These are phyloP conservation scores for Amiota mariae DNA, from an alignment of 2,888 invertebrate species.

Conservation along the genomic window DNA sequence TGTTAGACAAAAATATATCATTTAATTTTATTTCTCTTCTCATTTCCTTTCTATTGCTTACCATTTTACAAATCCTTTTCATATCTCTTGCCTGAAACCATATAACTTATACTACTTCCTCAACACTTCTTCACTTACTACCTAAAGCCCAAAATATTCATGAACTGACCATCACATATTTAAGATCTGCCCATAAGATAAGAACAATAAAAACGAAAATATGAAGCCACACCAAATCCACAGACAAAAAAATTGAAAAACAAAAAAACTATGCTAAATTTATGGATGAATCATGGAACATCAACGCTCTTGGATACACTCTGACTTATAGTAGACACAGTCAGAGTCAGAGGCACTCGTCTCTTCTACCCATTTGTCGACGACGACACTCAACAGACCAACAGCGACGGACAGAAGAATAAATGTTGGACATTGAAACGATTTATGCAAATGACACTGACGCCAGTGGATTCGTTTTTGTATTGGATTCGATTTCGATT, in stretches of 20 bases:
- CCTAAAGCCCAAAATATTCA: not conserved
- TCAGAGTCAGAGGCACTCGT: no score
- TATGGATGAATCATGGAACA: constrained; percentile 11
- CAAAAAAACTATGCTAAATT: constrained; percentile 10
- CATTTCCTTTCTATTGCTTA: no score
- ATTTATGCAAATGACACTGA: constrained; percentile 26
- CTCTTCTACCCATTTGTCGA: not conserved
- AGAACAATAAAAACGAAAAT: not conserved
- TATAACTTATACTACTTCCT: no score
- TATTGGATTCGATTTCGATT: not conserved
- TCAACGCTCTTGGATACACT: not conserved
- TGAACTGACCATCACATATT: constrained; percentile 2
- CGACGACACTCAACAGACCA: not conserved
- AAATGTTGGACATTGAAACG: constrained; percentile 4
- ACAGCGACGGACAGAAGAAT: not conserved
- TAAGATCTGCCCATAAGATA: constrained; percentile 1
- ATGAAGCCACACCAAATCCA: not conserved
- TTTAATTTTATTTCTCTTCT: no score
- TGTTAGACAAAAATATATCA: no score
- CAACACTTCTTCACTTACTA: no score
- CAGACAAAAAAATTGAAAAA: not conserved
- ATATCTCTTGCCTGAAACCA: no score
- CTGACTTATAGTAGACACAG: no score
- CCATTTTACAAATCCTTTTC: no score
- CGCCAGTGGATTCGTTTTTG: constrained; percentile 3